Conservation (phyloP, 92 coral and sea anemone species). For the Micromussa lordhowensis region DNA sequence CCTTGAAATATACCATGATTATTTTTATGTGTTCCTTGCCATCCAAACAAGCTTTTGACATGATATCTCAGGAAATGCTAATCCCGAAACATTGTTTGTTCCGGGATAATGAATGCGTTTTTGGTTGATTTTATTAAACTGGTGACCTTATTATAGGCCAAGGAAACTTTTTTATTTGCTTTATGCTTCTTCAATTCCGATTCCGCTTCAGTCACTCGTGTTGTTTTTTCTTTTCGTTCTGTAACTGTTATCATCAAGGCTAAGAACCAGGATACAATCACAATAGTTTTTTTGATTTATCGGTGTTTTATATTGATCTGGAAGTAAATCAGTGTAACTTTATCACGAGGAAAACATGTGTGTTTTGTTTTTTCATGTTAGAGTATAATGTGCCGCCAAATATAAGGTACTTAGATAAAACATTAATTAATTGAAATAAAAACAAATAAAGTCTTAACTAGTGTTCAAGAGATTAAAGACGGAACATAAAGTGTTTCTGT, state of each 20-base stretch:
- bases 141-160: background rate
- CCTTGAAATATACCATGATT: too few species aligned
- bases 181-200: slow-evolving; percentile 23
- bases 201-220: too few species aligned
- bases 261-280: background rate
- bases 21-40: background rate
- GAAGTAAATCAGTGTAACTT: background rate
- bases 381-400: background rate
- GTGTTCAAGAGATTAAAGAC: background rate
- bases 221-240: background rate
- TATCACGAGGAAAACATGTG: background rate
- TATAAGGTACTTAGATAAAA: background rate
- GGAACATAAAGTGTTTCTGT: background rate
- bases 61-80: background rate
- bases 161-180: background rate
- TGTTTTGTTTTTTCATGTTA: background rate
- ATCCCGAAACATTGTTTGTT: background rate
- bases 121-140: slow-evolving; percentile 18
- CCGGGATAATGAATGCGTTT: background rate
- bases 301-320: background rate
- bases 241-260: background rate
- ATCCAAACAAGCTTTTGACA: background rate
- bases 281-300: background rate
- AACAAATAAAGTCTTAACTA: background rate
- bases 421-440: background rate